Evolutionary conservation across 2,888 invertebrate species (phyloP), one percentile per base, ranked within the genome.

Genomic region (Melangyna quadrimaculata): DNA sequence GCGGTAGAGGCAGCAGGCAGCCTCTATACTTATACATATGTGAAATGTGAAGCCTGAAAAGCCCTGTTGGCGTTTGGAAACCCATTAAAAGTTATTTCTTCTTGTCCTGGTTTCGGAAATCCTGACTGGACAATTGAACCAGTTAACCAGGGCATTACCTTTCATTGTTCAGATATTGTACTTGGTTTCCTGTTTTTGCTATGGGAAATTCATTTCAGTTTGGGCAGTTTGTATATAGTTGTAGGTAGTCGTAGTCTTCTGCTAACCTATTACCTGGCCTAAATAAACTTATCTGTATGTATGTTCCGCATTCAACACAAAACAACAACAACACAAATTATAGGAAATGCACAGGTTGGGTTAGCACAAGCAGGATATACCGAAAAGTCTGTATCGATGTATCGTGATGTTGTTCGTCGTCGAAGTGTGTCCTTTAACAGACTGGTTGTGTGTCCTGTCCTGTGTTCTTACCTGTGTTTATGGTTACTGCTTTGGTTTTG

Each of bases 141-240:
- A 86, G 86, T 86, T 86, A 86, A 80, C 86, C 77, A 86, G 72
- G 69, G 86, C 73, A 78, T 86, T 86, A 81, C 77, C 73, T 77
- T 63, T 78, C 78, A 77, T 81, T 80, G 81, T 81, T 81, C 73
- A 51, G 73, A 73, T 81, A 77, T 73, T 86, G 86, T 86, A 55
- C 72, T 55, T 17, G 59, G 75, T 57, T 77, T 77, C 65, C 84
- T 75, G 53, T 83, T 83, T 65, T 78, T 55, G 69, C 40, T 67
- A 27, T n/a, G n/a, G 37, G 59, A 53, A 71, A 63, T 70, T 79
- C 51, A 74, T 70, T 17, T 69, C 37, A 19, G 29, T 59, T 43
- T 35, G 37, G 12, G 24, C 7, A 24, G 40, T 10, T 3, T 24
- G 17, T 19, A 17, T 43, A 35, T 1, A 10, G 7, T 2, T 14